Evolutionary conservation across 1,140 invertebrate species (phyloP), one percentile per base, ranked within the genome.

Genomic region (Caenorhabditis tropicalis): DNA sequence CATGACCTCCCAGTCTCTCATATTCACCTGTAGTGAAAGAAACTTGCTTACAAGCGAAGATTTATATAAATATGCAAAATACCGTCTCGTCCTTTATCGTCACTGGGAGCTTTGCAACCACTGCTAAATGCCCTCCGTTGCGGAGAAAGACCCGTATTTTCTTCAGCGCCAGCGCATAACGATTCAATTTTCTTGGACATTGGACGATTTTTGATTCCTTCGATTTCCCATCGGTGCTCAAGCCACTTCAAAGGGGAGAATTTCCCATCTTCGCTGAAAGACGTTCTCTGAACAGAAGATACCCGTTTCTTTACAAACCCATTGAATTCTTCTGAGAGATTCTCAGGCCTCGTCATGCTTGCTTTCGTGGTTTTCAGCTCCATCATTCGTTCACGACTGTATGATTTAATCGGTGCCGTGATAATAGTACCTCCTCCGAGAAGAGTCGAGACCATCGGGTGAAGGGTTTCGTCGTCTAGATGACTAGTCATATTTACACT

Each of bases 231-330:
- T 27, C 79, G 39, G 53, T 84, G 33, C 48, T 88, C 87, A 36
- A 88, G 60, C 88, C 87, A 88, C 82, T 88, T 88, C 39, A 74
- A 85, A 10, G 87, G 87, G 4, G 87, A 88, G 79, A 88, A 88
- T 48, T 83, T 86, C 2, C 87, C 87, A 74, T 88, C 87, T 3
- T 88, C 85, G n/a, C 87, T 88, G 56, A 81, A 88, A 87, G 39
- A 27, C 7, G 10, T 27, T 21, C n/a, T 80, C 16, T 16, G 19
- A 6, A 19, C 21, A 5, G 19, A 39, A 29, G 24, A 27, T 82
- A 5, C 21, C 5, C 56, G 24, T 1, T 60, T 2, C 36, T 16
- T 9, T 33, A 85, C 83, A 48, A 56, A 87, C 86, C 82, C 86
- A 60, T 87, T 79, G 58, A 84, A 87, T 29, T 87, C 87, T 36